phyloP scores from a whole-genome alignment of 2,113 vertebrate genomes.

The Riparia riparia region DNA sequence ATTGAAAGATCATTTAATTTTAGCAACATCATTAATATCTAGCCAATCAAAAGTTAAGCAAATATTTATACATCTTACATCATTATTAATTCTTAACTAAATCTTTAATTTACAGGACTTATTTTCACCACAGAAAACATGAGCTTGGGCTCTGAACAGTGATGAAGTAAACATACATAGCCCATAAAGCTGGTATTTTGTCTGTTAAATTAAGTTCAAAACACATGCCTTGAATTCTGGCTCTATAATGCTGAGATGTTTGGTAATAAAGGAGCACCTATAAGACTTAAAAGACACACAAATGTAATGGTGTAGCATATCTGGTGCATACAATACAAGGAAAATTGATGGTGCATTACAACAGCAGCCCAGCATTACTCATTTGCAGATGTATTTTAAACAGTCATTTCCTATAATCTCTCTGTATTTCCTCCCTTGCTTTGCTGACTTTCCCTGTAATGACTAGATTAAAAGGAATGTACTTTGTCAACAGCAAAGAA shows the following conservation, averaged over 20 bases:
- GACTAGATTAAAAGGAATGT: constrained; percentile 58
- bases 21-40: neutral
- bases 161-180: neutral
- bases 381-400: constrained; percentile 66
- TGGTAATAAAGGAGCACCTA: neutral
- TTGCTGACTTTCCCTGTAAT: constrained; percentile 53
- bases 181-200: neutral
- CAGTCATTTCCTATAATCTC: constrained; percentile 65
- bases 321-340: neutral
- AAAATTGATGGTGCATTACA: constrained; percentile 40
- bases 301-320: neutral
- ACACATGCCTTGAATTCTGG: neutral
- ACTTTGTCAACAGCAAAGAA: constrained; percentile 59
- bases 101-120: neutral
- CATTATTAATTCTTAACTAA: neutral
- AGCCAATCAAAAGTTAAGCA: neutral
- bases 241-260: neutral
- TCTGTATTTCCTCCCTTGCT: constrained; percentile 57
- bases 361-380: constrained; percentile 49
- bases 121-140: neutral
- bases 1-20: neutral
- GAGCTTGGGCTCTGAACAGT: neutral
- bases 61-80: neutral
- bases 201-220: neutral
- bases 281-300: neutral